Percentiles rank a stretch among this genome's conserved stretches.
phyloP scores from a whole-genome alignment of 2,113 vertebrate genomes.

The Mesitornis unicolor region DNA sequence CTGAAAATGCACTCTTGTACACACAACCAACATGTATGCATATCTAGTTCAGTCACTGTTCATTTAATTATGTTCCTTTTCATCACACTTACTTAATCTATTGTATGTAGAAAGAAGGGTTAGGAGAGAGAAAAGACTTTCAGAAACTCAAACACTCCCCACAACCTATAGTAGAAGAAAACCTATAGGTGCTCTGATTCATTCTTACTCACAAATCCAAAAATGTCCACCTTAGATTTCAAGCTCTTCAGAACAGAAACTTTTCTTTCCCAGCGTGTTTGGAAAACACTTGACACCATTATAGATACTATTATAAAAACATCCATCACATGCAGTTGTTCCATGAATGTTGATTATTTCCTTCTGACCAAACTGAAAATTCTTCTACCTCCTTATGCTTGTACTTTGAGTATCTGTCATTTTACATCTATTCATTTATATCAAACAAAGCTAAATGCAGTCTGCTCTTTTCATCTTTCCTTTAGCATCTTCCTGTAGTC shows the following conservation, averaged over 20 bases:
- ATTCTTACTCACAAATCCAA: background rate
- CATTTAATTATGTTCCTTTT: background rate
- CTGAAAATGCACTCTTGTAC: background rate
- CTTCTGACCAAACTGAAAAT: background rate
- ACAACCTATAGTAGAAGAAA: background rate
- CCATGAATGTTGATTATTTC: background rate
- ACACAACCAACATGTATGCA: accelerated
- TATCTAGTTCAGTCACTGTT: background rate
- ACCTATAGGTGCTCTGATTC: background rate
- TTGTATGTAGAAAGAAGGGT: background rate
- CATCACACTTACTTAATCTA: background rate
- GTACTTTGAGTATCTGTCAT: background rate
- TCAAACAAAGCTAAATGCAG: background rate
- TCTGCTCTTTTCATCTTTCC: background rate
- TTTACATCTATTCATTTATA: background rate
- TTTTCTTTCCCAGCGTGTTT: background rate
- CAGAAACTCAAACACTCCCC: background rate
- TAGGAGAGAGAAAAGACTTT: background rate
- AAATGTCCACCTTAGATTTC: background rate
- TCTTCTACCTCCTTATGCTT: background rate
- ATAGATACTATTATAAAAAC: background rate
- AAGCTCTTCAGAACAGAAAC: background rate
- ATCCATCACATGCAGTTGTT: background rate
- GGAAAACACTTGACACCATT: background rate
- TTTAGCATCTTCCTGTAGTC: background rate